Conservation (phyloP, 2,888 invertebrate genomes). For the Drosophila basisetae region DNA sequence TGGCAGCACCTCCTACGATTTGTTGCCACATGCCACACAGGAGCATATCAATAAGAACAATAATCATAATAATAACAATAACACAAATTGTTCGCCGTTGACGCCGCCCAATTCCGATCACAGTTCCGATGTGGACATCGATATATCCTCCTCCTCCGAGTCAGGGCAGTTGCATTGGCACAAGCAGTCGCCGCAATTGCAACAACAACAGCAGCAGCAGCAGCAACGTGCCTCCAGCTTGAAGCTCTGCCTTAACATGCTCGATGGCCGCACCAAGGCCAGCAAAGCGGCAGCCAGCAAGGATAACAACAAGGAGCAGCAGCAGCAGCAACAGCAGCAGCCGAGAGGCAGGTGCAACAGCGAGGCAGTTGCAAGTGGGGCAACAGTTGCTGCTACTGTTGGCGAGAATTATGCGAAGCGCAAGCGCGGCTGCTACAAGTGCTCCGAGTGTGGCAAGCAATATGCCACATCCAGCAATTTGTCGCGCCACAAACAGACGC, state of each 20-base stretch:
- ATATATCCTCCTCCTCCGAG: constrained; percentile 84
- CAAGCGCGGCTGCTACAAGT: constrained; percentile 88
- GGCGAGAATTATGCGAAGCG: constrained; percentile 76
- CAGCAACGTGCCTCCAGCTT: constrained; percentile 63
- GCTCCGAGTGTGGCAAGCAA: constrained; percentile 95
- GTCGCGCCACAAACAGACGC: constrained; percentile 96
- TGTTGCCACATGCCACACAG: constrained; percentile 29
- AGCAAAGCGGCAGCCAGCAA: constrained; percentile 73
- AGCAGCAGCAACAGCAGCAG: constrained; percentile 52
- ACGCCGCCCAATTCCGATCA: constrained; percentile 91
- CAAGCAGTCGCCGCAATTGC: constrained; percentile 42
- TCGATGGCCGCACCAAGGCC: constrained; percentile 83
- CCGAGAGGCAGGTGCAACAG: constrained; percentile 9
- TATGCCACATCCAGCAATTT: constrained; percentile 96
- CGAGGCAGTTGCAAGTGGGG: constrained; percentile 1
- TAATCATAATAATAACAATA: not conserved
- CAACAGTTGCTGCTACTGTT: constrained; percentile 20
- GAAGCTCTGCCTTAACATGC: constrained; percentile 82
- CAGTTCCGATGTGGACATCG: constrained; percentile 90
- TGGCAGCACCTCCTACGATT: constrained; percentile 76
- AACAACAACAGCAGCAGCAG: constrained; percentile 37
- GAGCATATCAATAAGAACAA: not conserved
- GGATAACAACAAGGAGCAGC: constrained; percentile 53
- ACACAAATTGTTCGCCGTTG: constrained; percentile 86
- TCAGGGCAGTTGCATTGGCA: constrained; percentile 78